Percentiles rank a stretch among this genome's conserved stretches.
Conservation (phyloP, 2,888 invertebrate species). For the Mechanitis messenoides region DNA sequence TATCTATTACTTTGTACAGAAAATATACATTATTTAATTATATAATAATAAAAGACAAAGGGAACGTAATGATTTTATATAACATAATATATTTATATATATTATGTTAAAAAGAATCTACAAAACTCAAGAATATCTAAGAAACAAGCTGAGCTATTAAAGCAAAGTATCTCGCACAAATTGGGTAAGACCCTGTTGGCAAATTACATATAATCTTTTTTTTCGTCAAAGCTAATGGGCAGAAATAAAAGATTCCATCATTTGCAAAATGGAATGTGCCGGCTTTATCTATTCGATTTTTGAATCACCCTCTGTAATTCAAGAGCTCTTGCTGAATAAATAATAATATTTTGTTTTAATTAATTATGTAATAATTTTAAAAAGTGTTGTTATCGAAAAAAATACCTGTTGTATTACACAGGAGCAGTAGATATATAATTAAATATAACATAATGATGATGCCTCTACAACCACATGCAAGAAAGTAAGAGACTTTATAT, state of each 20-base stretch:
- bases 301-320: conserved; percentile 37
- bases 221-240: conserved; percentile 50
- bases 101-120: not conserved
- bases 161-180: conserved; percentile 44
- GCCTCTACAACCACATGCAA: too few species aligned
- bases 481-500: too few species aligned
- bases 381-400: too few species aligned
- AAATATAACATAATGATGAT: too few species aligned
- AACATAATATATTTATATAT: too few species aligned
- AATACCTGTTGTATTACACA: too few species aligned
- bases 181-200: conserved; percentile 57
- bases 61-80: too few species aligned
- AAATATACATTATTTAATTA: too few species aligned
- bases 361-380: too few species aligned
- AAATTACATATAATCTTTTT: conserved; percentile 61
- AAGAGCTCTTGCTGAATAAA: conserved; percentile 9
- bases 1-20: too few species aligned
- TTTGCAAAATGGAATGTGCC: conserved; percentile 61
- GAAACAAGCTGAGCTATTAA: conserved; percentile 20
- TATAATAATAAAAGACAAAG: too few species aligned
- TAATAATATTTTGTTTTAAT: not conserved
- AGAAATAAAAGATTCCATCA: conserved; percentile 62
- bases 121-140: conserved; percentile 7
- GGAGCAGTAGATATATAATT: too few species aligned
- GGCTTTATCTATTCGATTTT: conserved; percentile 50